These are phyloP conservation scores for Gracilinanus agilis DNA, from an alignment of 2,113 vertebrate genomes.

Conservation along the genomic window DNA sequence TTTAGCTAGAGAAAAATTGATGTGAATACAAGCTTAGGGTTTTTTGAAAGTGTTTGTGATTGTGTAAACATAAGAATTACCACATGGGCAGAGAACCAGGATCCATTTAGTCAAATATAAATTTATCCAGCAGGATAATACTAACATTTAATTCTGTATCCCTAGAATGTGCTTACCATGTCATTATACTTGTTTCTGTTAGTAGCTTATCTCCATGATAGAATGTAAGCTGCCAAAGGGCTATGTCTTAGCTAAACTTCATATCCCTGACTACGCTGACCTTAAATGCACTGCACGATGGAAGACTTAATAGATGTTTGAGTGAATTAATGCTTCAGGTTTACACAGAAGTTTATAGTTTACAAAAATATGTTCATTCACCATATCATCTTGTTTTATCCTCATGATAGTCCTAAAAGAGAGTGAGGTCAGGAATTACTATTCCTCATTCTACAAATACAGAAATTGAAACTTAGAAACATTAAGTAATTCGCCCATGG, in stretches of 20 bases:
- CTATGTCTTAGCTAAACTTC: neutral
- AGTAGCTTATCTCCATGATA: neutral
- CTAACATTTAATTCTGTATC: neutral
- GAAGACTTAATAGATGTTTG: neutral
- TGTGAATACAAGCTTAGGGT: neutral
- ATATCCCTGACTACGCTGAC: neutral
- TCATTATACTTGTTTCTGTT: neutral
- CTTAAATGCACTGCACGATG: neutral
- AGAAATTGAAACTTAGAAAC: neutral
- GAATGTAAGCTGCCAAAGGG: neutral
- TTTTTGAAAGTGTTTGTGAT: neutral
- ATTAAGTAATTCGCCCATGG: neutral
- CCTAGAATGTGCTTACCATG: neutral
- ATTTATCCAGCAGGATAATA: neutral
- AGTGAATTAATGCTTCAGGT: neutral
- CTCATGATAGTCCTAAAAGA: neutral
- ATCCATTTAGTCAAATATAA: neutral
- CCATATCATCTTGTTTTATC: neutral
- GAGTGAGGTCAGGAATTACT: neutral
- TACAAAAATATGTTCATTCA: neutral
- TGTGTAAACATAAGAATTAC: neutral
- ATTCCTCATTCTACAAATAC: neutral
- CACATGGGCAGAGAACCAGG: neutral
- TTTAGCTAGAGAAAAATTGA: neutral
- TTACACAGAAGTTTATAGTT: neutral